Base-by-base conservation (phyloP, 2,888 invertebrate genomes). In the Zaprionus obscuricornis region DNA sequence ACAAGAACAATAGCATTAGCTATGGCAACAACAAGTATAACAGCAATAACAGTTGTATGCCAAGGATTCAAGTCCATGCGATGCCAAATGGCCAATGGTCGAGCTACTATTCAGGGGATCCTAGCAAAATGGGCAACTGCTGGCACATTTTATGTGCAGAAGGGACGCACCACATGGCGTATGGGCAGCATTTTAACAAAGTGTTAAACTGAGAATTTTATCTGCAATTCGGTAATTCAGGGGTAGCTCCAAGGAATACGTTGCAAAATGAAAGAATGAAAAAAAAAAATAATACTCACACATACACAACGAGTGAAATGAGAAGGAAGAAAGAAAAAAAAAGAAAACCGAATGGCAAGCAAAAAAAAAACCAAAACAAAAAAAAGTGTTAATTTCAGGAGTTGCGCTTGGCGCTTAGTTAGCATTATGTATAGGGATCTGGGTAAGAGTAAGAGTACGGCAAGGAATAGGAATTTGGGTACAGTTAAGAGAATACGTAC, bases 181-280 rank as follows among this genome's bases (percentile, higher is more conserved):
- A 72, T 70, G 56, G 76, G 78, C 64, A 65, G 66, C 81, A 83
- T 82, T 82, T 79, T 85, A 82, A 84, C 86, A 85, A 85, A 82
- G 84, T 82, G 81, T 85, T 82, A 82, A 82, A 83, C 81, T 85
- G 86, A 83, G 81, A 82, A 84, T 85, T 82, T 85, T 82, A 82
- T 85, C 86, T 85, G 84, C 84, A 60, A 68, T 81, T 85, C 72
- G 74, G 84, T 79, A 79, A 83, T 79, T 79, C 79, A 75, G 56
- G 43, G 39, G 29, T 34, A 71, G 47, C 79, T 74, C 85, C 60
- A 78, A 85, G 75, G 75, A 82, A 79, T 74, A 72, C 63, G 50
- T 66, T 57, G 52, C 46, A 33, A 46, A 22, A 17, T 27, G 20
- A 26, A 39, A 27, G 36, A 39, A 33, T 13, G 13, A 18, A 18